These are phyloP conservation scores for Sphenodon punctatus DNA, from an alignment of 2,797 vertebrate genomes.

Conservation along the genomic window DNA sequence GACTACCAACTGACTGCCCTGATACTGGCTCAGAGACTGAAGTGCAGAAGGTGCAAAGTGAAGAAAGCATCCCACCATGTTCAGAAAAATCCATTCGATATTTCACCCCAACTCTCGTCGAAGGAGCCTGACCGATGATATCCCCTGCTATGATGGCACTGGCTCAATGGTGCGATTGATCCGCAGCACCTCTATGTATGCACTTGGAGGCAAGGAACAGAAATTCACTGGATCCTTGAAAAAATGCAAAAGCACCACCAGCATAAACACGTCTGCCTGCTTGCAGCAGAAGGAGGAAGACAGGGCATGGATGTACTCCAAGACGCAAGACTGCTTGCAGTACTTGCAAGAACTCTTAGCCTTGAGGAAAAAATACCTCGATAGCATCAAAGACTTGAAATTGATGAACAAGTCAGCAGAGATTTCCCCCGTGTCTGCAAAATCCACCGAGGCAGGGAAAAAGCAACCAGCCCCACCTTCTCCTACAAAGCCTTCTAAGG, in stretches of 20 bases:
- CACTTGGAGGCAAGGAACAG: conserved; percentile 81
- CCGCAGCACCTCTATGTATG: conserved; percentile 93
- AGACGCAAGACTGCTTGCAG: conserved; percentile 91
- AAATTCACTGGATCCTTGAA: conserved; percentile 80
- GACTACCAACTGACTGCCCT: neutral
- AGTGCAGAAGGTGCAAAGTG: neutral
- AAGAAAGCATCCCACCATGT: conserved; percentile 77
- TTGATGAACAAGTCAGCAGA: conserved; percentile 49
- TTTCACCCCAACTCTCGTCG: conserved; percentile 82
- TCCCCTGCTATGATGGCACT: conserved; percentile 74
- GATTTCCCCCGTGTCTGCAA: conserved; percentile 61
- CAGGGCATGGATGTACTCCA: conserved; percentile 88
- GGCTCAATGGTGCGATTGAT: conserved; percentile 85
- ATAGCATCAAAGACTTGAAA: conserved; percentile 84
- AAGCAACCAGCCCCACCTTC: conserved; percentile 70
- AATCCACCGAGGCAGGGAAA: conserved; percentile 73
- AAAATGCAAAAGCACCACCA: conserved; percentile 87
- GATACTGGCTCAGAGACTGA: conserved; percentile 40
- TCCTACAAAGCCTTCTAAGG: conserved; percentile 70
- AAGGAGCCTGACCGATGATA: conserved; percentile 67
- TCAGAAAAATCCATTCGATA: conserved; percentile 90
- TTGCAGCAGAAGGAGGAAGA: conserved; percentile 88
- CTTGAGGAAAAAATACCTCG: conserved; percentile 88
- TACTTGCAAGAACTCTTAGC: conserved; percentile 93
- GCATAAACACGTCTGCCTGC: conserved; percentile 81